Percentiles rank a stretch among this genome's conserved stretches.
Conservation (phyloP, 2,888 invertebrate species). For the Gasteruption jaculator region DNA sequence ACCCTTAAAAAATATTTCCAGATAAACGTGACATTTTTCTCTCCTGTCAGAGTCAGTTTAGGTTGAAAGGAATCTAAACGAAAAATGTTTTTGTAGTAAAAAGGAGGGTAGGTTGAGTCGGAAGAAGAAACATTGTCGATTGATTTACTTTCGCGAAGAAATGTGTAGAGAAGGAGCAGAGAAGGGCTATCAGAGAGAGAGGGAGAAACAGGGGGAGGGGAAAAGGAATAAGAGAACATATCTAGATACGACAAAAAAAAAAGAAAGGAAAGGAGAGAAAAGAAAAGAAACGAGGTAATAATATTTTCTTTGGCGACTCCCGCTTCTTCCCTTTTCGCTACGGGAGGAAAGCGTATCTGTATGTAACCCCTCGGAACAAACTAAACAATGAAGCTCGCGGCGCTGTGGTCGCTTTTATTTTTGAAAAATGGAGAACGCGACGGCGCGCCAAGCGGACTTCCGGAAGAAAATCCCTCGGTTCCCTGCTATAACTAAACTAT, state of each 20-base stretch:
- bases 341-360: no score
- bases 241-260: no score
- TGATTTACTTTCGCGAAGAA: conserved; percentile 20
- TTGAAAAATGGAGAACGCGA: conserved; percentile 43
- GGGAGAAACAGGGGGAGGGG: conserved; percentile 11
- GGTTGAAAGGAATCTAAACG: no score
- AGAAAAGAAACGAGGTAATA: no score
- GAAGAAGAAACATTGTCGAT: conserved; percentile 21
- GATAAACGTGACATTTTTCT: no score
- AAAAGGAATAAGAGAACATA: no score
- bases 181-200: conserved; percentile 8
- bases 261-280: no score
- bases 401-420: conserved; percentile 46
- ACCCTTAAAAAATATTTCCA: no score
- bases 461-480: conserved; percentile 34
- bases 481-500: no score
- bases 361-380: conserved; percentile 25
- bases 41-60: no score
- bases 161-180: conserved; percentile 14
- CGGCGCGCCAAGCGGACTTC: conserved; percentile 42
- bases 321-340: not conserved
- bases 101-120: no score
- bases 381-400: conserved; percentile 43
- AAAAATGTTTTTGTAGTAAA: no score
- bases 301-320: conserved; percentile 21